Evolutionary conservation across 2,888 invertebrate species (phyloP).

Genomic region (Pedicia rivosa): DNA sequence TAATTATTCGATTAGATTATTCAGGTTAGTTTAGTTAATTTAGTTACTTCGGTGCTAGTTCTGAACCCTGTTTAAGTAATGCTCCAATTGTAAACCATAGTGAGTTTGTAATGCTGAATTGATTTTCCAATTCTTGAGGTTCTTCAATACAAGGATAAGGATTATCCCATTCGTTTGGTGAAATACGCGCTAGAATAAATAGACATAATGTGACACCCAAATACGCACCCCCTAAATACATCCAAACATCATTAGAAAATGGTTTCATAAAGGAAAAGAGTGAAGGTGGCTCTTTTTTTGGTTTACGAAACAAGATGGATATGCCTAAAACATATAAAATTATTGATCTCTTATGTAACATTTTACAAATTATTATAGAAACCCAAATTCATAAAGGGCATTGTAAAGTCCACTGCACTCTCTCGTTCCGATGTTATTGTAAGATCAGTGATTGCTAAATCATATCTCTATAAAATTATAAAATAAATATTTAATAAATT

Average conservation of each 20-base stretch:
- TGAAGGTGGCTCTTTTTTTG: constrained; percentile 69
- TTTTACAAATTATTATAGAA: constrained; percentile 9
- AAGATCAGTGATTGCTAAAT: constrained; percentile 85
- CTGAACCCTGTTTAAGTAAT: constrained; percentile 74
- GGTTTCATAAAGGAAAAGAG: constrained; percentile 87
- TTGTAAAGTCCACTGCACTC: constrained; percentile 82
- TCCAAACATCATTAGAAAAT: constrained; percentile 73
- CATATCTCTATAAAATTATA: constrained; percentile 47
- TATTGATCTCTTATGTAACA: background rate
- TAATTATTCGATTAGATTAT: background rate
- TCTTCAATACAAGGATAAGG: constrained; percentile 75
- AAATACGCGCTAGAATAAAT: constrained; percentile 62
- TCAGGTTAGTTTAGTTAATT: background rate
- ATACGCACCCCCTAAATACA: constrained; percentile 67
- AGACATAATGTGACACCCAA: constrained; percentile 62
- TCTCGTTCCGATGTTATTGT: constrained; percentile 79
- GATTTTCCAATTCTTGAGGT: constrained; percentile 68
- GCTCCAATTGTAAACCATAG: constrained; percentile 82
- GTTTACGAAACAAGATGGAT: constrained; percentile 77
- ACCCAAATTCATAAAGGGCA: constrained; percentile 89
- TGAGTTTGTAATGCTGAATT: constrained; percentile 65
- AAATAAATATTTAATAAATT: constrained; percentile 27
- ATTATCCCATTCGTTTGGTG: constrained; percentile 80
- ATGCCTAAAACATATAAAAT: constrained; percentile 39
- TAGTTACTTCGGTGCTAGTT: constrained; percentile 68